Percentiles rank a stretch among this genome's conserved stretches.
phyloP scores from a whole-genome alignment of 2,113 vertebrate genomes.

The Rhagologus leucostigma region DNA sequence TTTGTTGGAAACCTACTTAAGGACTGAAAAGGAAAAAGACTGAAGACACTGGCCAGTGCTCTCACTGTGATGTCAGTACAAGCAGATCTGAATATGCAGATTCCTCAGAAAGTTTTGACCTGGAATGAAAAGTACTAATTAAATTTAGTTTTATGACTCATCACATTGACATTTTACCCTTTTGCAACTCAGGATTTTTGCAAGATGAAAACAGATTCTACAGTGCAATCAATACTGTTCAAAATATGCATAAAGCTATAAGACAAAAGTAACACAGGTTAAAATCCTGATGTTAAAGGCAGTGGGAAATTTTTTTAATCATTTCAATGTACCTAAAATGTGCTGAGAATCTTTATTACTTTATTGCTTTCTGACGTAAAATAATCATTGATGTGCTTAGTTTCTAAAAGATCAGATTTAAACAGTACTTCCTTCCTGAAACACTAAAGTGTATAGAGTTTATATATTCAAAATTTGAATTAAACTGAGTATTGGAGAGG shows the following conservation, averaged over 20 bases:
- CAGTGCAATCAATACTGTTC: not conserved
- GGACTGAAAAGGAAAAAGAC: not conserved
- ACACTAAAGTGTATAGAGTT: not conserved
- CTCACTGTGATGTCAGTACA: not conserved
- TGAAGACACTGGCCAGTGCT: not conserved
- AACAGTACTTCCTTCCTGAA: not conserved
- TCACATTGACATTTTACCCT: not conserved
- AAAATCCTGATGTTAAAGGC: not conserved
- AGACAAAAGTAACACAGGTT: not conserved
- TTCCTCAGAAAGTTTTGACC: not conserved
- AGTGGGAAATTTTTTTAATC: rapidly evolving
- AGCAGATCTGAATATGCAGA: not conserved
- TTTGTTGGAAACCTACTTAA: not conserved
- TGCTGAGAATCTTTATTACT: not conserved
- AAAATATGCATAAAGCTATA: not conserved
- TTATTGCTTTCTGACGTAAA: not conserved
- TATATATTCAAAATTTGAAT: not conserved
- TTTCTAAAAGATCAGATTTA: not conserved
- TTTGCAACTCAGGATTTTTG: not conserved
- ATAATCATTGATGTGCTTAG: not conserved
- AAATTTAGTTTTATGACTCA: not conserved
- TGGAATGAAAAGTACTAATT: not conserved
- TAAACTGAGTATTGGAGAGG: not conserved
- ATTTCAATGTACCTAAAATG: not conserved
- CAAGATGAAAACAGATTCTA: not conserved